Evolutionary conservation across 2,113 vertebrate species (phyloP).

Genomic region (Globicephala melas): DNA sequence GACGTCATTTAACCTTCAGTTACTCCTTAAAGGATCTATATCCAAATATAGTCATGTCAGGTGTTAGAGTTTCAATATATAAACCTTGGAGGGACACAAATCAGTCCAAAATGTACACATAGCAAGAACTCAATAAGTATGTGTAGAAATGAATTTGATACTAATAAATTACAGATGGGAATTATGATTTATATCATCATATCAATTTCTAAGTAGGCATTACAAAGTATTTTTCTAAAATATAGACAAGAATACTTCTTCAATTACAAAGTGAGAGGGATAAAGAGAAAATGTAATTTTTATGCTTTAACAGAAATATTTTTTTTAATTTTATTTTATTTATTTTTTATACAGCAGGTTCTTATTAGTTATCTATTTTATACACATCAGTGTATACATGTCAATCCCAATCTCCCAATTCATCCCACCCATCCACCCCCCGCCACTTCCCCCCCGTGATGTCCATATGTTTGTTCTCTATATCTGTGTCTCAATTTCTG

Average conservation of each 20-base stretch:
- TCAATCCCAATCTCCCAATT: no score
- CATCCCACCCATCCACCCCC: no score
- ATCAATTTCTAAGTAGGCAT: not conserved
- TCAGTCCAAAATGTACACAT: not conserved
- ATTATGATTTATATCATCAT: not conserved
- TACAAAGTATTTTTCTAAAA: not conserved
- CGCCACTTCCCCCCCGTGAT: no score
- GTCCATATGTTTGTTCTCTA: no score
- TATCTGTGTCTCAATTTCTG: no score
- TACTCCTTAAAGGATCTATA: not conserved
- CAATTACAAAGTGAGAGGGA: not conserved
- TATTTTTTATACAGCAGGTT: no score
- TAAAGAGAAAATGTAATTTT: not conserved
- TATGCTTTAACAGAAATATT: not conserved
- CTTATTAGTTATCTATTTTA: no score
- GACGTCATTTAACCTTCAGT: not conserved
- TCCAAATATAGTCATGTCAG: not conserved
- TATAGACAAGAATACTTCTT: not conserved
- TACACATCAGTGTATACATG: no score
- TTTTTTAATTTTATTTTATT: no score
- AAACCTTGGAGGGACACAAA: no score
- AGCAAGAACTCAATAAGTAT: not conserved
- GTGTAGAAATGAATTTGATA: not conserved
- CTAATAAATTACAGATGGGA: not conserved
- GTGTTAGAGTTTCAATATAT: not conserved